These are phyloP conservation scores for Sinocyclocheilus anshuiensis DNA, from an alignment of 2,113 vertebrate species.

Conservation along the genomic window DNA sequence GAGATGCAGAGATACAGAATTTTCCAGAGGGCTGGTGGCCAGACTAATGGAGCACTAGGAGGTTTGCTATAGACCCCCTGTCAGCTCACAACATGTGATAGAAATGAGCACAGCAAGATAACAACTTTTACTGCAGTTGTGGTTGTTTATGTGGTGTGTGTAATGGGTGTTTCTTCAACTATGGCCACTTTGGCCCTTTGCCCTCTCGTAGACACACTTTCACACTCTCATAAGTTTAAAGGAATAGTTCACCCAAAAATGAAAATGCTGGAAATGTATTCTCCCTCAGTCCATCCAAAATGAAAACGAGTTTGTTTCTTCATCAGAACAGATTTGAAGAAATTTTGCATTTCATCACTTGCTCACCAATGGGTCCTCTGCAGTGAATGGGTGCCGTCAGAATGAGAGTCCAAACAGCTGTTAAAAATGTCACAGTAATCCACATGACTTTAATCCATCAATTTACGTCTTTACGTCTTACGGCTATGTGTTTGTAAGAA, in stretches of 20 bases:
- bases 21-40: slow-evolving; percentile 25
- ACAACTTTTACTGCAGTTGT: slow-evolving; percentile 3
- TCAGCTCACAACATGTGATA: slow-evolving; percentile 3
- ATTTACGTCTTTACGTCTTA: no score
- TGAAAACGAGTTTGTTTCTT: not conserved
- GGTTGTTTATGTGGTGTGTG: not conserved
- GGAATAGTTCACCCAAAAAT: not conserved
- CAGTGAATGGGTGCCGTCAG: not conserved
- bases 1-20: slow-evolving; percentile 42
- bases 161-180: slow-evolving; percentile 11
- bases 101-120: slow-evolving; percentile 24
- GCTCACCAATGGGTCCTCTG: no score
- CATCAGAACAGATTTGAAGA: not conserved
- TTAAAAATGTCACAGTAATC: no score
- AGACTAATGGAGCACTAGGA: slow-evolving; percentile 19
- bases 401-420: not conserved
- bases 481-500: no score
- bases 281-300: not conserved
- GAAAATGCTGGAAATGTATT: not conserved
- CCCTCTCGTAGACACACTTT: not conserved
- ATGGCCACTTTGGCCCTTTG: not conserved
- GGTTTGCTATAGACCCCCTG: slow-evolving; percentile 12
- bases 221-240: not conserved
- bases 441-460: no score
- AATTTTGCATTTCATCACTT: not conserved